A percentile compares a stretch with the other conserved stretches of the same genome.
These are phyloP conservation scores for Kuschelorhynchus macadamiae DNA, from an alignment of 2,888 invertebrate genomes.

Conservation along the genomic window DNA sequence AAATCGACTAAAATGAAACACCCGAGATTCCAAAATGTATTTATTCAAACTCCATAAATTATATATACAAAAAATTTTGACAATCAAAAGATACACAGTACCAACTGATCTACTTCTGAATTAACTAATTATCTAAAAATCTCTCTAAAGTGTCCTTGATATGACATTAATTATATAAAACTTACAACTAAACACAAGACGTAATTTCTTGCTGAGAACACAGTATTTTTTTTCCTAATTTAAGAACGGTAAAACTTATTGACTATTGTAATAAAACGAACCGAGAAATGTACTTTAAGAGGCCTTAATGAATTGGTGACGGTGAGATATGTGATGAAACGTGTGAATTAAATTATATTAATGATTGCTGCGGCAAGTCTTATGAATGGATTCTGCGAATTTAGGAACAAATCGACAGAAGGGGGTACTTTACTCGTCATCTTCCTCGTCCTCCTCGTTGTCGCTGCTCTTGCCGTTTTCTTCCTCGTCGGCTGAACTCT, in stretches of 20 bases:
- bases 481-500: conserved; percentile 47
- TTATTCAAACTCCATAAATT: neutral
- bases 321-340: too few relatives aligned
- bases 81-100: too few relatives aligned
- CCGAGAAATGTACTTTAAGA: too few relatives aligned
- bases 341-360: neutral
- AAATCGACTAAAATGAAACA: too few relatives aligned
- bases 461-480: conserved; percentile 27
- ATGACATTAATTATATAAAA: neutral
- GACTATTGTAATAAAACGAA: too few relatives aligned
- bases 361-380: neutral
- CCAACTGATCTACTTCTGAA: conserved; percentile 5
- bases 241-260: neutral
- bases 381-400: neutral
- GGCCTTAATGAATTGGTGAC: too few relatives aligned
- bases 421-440: conserved; percentile 26
- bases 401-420: neutral
- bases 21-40: conserved; percentile 1
- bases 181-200: neutral
- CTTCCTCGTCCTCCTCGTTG: conserved; percentile 51
- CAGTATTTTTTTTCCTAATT: neutral
- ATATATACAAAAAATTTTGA: conserved; percentile 1
- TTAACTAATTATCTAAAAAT: neutral
- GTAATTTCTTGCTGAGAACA: too few relatives aligned
- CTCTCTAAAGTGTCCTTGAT: neutral